Evolutionary conservation across 2,797 vertebrate species (phyloP).

Genomic region (Tenualosa thibaudeaui): DNA sequence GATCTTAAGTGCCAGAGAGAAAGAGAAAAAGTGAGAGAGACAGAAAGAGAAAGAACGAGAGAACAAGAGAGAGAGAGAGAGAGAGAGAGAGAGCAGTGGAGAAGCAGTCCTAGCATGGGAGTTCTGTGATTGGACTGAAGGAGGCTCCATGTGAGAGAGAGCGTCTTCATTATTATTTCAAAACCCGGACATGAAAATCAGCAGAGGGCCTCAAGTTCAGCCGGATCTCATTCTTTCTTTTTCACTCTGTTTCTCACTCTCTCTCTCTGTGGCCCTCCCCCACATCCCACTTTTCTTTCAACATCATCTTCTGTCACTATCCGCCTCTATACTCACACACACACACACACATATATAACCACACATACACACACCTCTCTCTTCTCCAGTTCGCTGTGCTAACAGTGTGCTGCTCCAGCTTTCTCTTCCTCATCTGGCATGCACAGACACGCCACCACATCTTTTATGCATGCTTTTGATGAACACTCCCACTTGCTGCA

Average conservation of each 20-base stretch:
- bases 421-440: slow-evolving; percentile 32
- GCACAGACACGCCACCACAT: slow-evolving; percentile 36
- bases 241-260: slow-evolving; percentile 36
- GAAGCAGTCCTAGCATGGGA: slow-evolving; percentile 46
- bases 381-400: neutral
- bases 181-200: slow-evolving; percentile 52
- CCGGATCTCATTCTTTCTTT: slow-evolving; percentile 47
- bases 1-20: slow-evolving; percentile 57
- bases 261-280: neutral
- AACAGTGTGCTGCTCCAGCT: slow-evolving; percentile 19
- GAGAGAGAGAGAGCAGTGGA: slow-evolving; percentile 27
- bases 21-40: slow-evolving; percentile 28
- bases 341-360: neutral
- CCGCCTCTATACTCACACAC: neutral
- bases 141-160: slow-evolving; percentile 55
- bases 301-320: neutral
- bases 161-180: slow-evolving; percentile 66
- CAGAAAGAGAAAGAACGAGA: slow-evolving; percentile 24
- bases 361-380: neutral
- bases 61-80: slow-evolving; percentile 37
- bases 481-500: slow-evolving; percentile 24
- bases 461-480: slow-evolving; percentile 33
- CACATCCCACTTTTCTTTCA: neutral
- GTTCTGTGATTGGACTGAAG: slow-evolving; percentile 47
- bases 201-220: slow-evolving; percentile 34